A percentile compares a stretch with the other conserved stretches of the same genome.
Conservation (phyloP, 1,140 invertebrate species). For the Musca vetustissima region DNA sequence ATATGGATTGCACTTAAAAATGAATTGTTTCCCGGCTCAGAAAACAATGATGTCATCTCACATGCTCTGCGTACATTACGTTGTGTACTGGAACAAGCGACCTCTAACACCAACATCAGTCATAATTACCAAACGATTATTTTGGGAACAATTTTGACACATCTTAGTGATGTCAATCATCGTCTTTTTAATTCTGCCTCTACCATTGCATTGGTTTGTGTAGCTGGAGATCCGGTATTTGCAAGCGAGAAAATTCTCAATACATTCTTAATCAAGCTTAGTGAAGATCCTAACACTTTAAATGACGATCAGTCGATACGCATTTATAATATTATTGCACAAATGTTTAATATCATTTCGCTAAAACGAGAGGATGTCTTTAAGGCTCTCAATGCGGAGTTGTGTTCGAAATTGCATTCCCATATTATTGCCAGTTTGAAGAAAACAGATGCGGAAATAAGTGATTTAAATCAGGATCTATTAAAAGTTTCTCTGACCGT, state of each 20-base stretch:
- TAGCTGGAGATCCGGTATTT: constrained; percentile 43
- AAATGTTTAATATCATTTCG: constrained; percentile 39
- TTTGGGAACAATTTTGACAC: constrained; percentile 43
- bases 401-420: constrained; percentile 35
- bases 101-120: constrained; percentile 34
- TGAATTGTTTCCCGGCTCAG: constrained; percentile 48
- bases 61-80: constrained; percentile 36
- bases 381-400: not conserved
- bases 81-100: constrained; percentile 38
- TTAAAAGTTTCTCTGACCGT: constrained; percentile 38
- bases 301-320: constrained; percentile 38
- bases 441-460: constrained; percentile 32
- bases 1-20: constrained; percentile 49
- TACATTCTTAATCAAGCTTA: constrained; percentile 43
- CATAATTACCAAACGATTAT: constrained; percentile 47
- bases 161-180: constrained; percentile 49
- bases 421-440: constrained; percentile 40
- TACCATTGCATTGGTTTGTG: constrained; percentile 45
- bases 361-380: constrained; percentile 17
- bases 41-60: constrained; percentile 40
- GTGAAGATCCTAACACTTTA: not conserved
- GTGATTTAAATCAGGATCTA: constrained; percentile 39
- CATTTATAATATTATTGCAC: constrained; percentile 41
- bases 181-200: constrained; percentile 46
- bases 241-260: constrained; percentile 47